Percentiles rank a stretch among this genome's conserved stretches.
These are phyloP conservation scores for Arctopsyche grandis DNA, from an alignment of 1,140 invertebrate species.

Conservation along the genomic window DNA sequence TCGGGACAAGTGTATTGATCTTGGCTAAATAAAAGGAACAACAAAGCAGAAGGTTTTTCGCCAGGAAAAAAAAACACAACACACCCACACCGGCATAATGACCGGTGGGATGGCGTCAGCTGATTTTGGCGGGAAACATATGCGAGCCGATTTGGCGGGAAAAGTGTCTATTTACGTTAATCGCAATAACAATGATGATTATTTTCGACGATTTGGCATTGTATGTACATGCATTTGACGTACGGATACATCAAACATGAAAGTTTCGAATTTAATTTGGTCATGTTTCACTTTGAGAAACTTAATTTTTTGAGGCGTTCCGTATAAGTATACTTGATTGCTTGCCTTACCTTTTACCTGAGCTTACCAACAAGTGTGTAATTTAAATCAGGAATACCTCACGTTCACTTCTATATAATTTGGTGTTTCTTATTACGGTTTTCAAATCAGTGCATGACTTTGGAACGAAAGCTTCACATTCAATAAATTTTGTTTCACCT, in stretches of 20 bases:
- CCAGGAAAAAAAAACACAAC: conserved; percentile 19
- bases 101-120: not conserved
- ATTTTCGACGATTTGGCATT: no score
- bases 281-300: no score
- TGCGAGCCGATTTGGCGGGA: not conserved
- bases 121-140: conserved; percentile 6
- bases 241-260: no score
- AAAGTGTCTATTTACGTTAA: not conserved
- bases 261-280: no score
- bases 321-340: not conserved
- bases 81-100: conserved; percentile 1
- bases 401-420: conserved; percentile 21
- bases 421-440: conserved; percentile 4
- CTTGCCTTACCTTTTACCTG: not conserved
- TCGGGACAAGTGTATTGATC: conserved; percentile 42
- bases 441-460: not conserved
- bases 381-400: conserved; percentile 16
- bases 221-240: no score
- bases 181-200: no score
- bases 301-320: not conserved
- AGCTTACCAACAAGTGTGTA: conserved; percentile 13
- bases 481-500: no score
- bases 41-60: conserved; percentile 37
- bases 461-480: no score
- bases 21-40: conserved; percentile 36